Evolutionary conservation across 2,888 invertebrate genomes (phyloP), one percentile per base, ranked within the genome.

Genomic region (Caenorhabditis angaria): DNA sequence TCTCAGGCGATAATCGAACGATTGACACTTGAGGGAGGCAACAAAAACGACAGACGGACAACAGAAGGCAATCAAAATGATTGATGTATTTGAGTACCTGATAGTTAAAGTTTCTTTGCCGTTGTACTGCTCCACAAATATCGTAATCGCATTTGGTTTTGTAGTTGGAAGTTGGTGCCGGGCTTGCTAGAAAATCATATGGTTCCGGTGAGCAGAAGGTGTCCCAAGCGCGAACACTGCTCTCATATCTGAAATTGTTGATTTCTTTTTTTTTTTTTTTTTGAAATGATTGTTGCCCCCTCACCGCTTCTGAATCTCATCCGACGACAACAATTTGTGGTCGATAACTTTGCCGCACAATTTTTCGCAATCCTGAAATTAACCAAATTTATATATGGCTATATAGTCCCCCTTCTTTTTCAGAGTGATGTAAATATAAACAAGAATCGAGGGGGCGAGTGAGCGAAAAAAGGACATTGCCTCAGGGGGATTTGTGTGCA

Each of bases 81-180:
- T 70, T 70, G 70, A 70, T 70, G 61, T 22, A 51, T 51, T 22
- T 47, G 25, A 54, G 35, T 32, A 75, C 89, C 83, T 90, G 89
- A 82, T 90, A 90, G 75, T 88, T 89, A 83, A 90, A 90, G 51
- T 88, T 88, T 61, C 87, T 81, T 80, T 90, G 90, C 54, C 90
- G 80, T 51, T 84, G 81, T 3, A 88, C 88, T 20, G 90, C 89
- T 24, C 79, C 84, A 29, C 84, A 84, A 24, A 90, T 83, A 74
- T 90, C 87, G 73, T 89, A 90, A 22, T 83, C 68, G 70, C 76
- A 87, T 62, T 81, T 81, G 32, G 80, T 74, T 29, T 61, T 65
- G 73, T 87, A 85, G 24, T 70, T 58, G 24, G 72, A 47, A 10
- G 65, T 47, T 12, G 78, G 67, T 24, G 70, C 65, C 10, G 76